phyloP scores from a whole-genome alignment of 2,113 vertebrate genomes.

The Pandion haliaetus region DNA sequence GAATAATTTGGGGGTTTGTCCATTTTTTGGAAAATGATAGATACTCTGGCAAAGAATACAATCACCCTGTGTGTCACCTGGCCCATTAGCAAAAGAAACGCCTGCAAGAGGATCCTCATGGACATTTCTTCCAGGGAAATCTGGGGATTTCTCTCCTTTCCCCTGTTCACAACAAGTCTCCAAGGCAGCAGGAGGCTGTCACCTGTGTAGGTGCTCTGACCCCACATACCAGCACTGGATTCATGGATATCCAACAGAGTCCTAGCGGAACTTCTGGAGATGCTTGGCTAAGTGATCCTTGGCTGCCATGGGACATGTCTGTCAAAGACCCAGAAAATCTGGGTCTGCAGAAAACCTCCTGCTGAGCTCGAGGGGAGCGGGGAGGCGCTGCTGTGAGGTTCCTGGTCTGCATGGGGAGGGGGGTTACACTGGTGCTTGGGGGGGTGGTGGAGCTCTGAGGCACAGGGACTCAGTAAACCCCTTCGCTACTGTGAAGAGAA shows the following conservation, averaged over 20 bases:
- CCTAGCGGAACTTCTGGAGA: not conserved
- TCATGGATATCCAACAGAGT: not conserved
- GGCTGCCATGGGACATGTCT: not conserved
- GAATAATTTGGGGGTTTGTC: not conserved
- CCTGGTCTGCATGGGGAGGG: not conserved
- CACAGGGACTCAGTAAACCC: not conserved
- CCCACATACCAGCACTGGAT: not conserved
- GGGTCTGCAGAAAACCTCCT: not conserved
- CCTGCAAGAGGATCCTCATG: not conserved
- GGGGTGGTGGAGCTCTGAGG: not conserved
- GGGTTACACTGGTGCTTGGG: not conserved
- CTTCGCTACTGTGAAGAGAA: not conserved
- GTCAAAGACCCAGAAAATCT: not conserved
- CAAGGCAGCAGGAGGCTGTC: not conserved
- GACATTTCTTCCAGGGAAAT: not conserved
- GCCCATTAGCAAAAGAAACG: not conserved
- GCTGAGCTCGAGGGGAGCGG: accelerated
- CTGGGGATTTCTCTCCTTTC: not conserved
- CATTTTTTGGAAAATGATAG: not conserved
- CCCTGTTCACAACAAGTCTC: not conserved
- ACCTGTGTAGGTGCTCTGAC: not conserved
- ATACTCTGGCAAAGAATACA: not conserved
- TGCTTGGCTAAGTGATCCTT: not conserved
- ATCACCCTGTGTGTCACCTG: not conserved
- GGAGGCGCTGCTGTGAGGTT: not conserved